A percentile compares a stretch with the other conserved stretches of the same genome.
phyloP scores from a whole-genome alignment of 2,888 invertebrate species.

The Cephus sareptanus region DNA sequence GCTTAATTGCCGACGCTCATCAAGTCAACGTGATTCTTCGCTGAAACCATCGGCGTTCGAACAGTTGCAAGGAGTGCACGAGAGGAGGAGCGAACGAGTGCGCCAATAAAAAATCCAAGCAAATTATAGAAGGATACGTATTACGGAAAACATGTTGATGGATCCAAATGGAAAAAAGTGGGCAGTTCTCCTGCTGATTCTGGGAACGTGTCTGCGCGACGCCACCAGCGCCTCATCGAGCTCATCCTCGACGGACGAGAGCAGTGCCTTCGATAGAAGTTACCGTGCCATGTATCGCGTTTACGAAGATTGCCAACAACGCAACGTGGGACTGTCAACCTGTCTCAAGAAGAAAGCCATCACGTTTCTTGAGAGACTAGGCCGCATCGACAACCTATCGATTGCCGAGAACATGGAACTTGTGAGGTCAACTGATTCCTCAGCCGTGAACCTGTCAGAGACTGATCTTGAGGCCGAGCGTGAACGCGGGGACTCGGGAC shows the following conservation, averaged over 20 bases:
- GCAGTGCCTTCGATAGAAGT: constrained; percentile 68
- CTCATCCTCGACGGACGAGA: constrained; percentile 51
- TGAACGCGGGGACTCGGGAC: constrained; percentile 71
- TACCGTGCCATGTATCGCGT: constrained; percentile 76
- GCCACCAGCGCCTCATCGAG: no score
- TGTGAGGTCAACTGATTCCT: constrained; percentile 67
- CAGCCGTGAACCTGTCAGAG: constrained; percentile 64
- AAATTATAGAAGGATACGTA: no score
- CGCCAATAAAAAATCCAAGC: no score
- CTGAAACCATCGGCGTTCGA: no score
- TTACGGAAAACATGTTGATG: no score
- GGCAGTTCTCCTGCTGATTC: not conserved
- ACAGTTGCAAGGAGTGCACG: no score
- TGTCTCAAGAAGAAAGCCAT: constrained; percentile 87
- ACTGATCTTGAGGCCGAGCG: constrained; percentile 80
- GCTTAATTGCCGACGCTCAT: no score
- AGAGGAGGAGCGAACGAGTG: no score
- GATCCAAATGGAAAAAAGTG: no score
- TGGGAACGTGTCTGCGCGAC: not conserved
- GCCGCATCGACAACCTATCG: constrained; percentile 75
- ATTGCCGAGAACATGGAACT: constrained; percentile 77
- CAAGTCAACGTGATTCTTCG: no score
- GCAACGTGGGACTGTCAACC: constrained; percentile 75
- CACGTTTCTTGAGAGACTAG: constrained; percentile 80
- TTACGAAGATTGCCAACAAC: constrained; percentile 81